Base-by-base conservation (phyloP, 2,888 invertebrate species). In the Ectemnius continuus region DNA sequence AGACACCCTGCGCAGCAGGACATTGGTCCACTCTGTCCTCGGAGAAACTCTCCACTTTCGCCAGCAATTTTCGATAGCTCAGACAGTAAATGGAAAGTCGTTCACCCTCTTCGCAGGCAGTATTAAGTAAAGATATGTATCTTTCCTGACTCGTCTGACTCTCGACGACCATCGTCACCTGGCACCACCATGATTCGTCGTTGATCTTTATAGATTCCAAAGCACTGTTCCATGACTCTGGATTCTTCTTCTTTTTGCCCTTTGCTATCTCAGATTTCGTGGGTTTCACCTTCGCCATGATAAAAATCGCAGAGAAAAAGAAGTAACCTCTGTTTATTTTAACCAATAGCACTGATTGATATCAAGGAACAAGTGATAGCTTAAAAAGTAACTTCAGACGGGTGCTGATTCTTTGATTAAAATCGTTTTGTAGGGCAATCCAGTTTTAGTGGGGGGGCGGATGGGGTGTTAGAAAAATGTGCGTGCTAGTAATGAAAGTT, bases 161-260 rank as follows among this genome's bases (percentile, higher is more conserved):
- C 63, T 88, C 88, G 0, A 88, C 80, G 59, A 89, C 73, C 79
- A 89, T 85, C 0, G 76, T 80, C 13, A 86, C 84, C 61, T 85
- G 83, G 67, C 88, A 89, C 70, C 83, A 81, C 88, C 89, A 89
- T 2, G 77, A 69, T 47, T 86, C 84, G 48, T 89, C 88, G 67
- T 89, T 88, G 36, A 89, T 82, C 13, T 26, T 66, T 16, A 84
- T 59, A 2, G 78, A 68, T 4, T 86, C 80, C 16, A 88, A 61
- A 11, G 72, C 68, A 0, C 71, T 69, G 0, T 63, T 66, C 79
- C 86, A 87, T 14, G 79, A 67, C 23, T 76, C 62, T 23, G 82
- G 78, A 4, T 67, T 60, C 0, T 18, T 0, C 28, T 16, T 56
- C 20, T 66, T 76, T 23, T 16, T 73, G 5, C 6, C 56, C 56